Evolutionary conservation across 2,888 invertebrate species (phyloP).

Genomic region (Cataglyphis altisquamis): DNA sequence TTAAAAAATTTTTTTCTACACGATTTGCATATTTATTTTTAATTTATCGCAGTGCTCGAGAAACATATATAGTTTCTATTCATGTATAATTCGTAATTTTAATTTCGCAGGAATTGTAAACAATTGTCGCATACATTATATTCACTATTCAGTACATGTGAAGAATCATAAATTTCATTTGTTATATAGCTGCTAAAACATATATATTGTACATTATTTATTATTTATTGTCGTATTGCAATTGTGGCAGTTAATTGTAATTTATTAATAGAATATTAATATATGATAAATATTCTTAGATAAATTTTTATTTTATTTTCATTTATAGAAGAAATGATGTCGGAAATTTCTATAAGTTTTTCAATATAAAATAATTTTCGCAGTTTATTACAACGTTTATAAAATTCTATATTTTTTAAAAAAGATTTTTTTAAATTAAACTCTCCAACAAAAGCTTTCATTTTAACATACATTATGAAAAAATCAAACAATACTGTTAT

Average conservation of each 20-base stretch:
- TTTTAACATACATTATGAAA: background rate
- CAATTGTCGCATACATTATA: no score
- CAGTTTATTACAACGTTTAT: background rate
- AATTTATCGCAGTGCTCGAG: no score
- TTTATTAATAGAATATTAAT: background rate
- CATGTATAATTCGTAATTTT: no score
- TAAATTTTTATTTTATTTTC: background rate
- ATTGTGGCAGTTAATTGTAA: background rate
- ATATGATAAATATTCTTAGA: background rate
- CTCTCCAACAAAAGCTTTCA: background rate
- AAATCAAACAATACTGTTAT: background rate
- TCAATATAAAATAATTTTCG: background rate
- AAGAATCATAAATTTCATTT: no score
- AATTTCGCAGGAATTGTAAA: no score
- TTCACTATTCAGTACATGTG: no score
- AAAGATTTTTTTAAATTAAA: no score
- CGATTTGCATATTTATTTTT: no score
- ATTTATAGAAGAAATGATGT: background rate
- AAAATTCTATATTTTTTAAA: background rate
- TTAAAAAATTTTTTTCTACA: no score
- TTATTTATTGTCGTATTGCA: slow-evolving; percentile 20
- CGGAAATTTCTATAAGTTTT: background rate
- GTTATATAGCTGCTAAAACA: background rate
- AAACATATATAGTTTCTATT: no score
- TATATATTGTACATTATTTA: slow-evolving; percentile 1